Conservation (phyloP, 2,797 vertebrate species). For the Pseudochaenichthys georgianus region DNA sequence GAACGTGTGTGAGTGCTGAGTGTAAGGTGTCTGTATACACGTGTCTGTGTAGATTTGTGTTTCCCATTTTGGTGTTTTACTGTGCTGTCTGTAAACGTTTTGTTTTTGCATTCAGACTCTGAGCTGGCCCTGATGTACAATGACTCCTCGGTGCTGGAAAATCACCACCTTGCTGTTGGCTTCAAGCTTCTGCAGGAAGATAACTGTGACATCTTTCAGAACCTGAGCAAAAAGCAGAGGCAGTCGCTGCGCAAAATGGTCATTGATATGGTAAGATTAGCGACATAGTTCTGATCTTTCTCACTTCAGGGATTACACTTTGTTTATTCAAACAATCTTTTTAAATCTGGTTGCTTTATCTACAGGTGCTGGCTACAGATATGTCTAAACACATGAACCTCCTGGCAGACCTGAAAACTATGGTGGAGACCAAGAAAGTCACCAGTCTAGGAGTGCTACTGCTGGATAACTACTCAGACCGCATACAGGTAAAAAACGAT, state of each 20-base stretch:
- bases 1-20: conserved; percentile 15
- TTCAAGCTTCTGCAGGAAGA: conserved; percentile 95
- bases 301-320: not conserved
- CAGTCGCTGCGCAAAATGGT: conserved; percentile 92
- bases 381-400: conserved; percentile 98
- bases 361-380: conserved; percentile 91
- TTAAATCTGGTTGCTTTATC: not conserved
- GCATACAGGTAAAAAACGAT: conserved; percentile 88
- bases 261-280: conserved; percentile 91
- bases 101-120: conserved; percentile 82
- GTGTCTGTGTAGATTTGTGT: not conserved
- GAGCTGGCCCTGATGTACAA: conserved; percentile 96
- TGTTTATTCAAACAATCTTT: not conserved
- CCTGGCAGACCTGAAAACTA: conserved; percentile 94
- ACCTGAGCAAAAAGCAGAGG: conserved; percentile 91
- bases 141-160: conserved; percentile 92
- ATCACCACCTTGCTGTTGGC: conserved; percentile 94
- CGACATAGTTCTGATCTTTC: not conserved
- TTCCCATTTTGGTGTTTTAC: not conserved
- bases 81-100: conserved; percentile 12
- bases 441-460: conserved; percentile 93
- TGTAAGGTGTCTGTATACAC: not conserved
- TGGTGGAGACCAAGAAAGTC: conserved; percentile 98
- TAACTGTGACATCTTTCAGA: conserved; percentile 94
- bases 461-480: conserved; percentile 94